A percentile compares a stretch with the other conserved stretches of the same genome.
Conservation (phyloP, 2,113 vertebrate genomes). For the Himantopus leucocephalus region DNA sequence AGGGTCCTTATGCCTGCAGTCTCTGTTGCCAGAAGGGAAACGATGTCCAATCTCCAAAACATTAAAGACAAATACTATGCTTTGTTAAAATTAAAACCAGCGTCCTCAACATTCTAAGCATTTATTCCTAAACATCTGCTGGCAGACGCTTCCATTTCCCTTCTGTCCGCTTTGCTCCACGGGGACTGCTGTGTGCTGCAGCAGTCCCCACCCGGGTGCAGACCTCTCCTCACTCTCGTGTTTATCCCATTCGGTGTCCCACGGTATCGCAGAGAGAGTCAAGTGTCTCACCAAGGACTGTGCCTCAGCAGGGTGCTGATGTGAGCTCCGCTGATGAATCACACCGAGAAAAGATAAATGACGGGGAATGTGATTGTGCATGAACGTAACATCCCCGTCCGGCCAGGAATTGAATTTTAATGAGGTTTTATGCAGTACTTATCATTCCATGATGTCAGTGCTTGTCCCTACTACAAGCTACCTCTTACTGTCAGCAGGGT, state of each 20-base stretch:
- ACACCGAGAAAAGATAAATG: background rate
- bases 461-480: background rate
- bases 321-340: background rate
- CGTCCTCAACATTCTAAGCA: too few relatives aligned
- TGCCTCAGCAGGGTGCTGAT: background rate
- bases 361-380: background rate
- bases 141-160: background rate
- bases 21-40: background rate
- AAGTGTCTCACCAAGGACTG: background rate
- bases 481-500: background rate
- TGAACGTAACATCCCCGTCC: background rate
- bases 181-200: background rate
- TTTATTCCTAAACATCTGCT: background rate
- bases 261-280: background rate
- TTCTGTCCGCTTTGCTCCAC: background rate
- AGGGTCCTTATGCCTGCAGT: background rate
- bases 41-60: background rate
- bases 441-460: background rate
- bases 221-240: accelerated
- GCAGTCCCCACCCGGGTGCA: background rate
- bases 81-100: background rate
- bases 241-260: background rate
- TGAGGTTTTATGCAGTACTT: background rate
- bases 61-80: background rate
- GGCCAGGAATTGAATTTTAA: background rate